Evolutionary conservation across 2,888 invertebrate genomes (phyloP).

Genomic region (Drosophila eohydei): DNA sequence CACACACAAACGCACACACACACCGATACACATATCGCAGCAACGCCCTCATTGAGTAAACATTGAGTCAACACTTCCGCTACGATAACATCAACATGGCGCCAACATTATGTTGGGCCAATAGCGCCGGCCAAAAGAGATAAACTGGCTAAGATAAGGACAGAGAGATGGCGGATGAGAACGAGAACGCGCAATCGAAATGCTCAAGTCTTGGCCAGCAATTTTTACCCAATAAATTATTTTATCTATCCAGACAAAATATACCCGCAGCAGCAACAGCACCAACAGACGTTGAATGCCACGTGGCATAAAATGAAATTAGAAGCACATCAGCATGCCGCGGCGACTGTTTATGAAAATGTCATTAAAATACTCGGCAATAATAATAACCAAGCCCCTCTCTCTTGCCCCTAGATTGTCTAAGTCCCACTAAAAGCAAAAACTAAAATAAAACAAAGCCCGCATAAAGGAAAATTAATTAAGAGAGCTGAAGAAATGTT

Average conservation of each 20-base stretch:
- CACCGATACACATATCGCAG: constrained; percentile 51
- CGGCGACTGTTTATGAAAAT: constrained; percentile 68
- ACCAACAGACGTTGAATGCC: constrained; percentile 35
- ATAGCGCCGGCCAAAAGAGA: constrained; percentile 69
- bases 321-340: constrained; percentile 55
- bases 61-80: constrained; percentile 80
- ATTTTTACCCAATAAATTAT: constrained; percentile 78
- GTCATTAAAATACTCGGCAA: constrained; percentile 67
- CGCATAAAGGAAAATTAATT: constrained; percentile 56
- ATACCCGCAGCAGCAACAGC: constrained; percentile 18
- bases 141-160: constrained; percentile 65
- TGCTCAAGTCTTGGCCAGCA: constrained; percentile 68
- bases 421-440: constrained; percentile 20
- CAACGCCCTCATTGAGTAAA: constrained; percentile 79
- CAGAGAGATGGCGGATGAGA: not conserved
- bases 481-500: constrained; percentile 30
- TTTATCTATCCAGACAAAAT: constrained; percentile 57
- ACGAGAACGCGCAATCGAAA: constrained; percentile 36
- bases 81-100: constrained; percentile 78
- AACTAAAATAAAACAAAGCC: constrained; percentile 35
- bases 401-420: not conserved
- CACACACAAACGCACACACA: constrained; percentile 30
- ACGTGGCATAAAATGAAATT: constrained; percentile 69
- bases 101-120: constrained; percentile 74
- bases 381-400: constrained; percentile 35